A percentile compares a stretch with the other conserved stretches of the same genome.
These are phyloP conservation scores for Drosophila kohkoa DNA, from an alignment of 1,140 invertebrate species.

Conservation along the genomic window DNA sequence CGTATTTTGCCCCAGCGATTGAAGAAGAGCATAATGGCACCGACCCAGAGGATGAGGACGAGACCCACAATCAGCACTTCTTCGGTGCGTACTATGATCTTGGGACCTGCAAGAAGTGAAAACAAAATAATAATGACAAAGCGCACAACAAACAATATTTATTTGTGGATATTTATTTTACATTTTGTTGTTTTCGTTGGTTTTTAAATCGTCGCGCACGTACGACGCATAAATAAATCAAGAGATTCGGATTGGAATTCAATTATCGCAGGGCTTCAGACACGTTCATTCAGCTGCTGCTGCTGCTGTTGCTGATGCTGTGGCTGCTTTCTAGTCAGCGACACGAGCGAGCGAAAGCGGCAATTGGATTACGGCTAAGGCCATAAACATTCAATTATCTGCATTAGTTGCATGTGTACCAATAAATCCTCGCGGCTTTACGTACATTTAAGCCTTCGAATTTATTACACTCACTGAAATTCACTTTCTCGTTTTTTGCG, in stretches of 20 bases:
- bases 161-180: conserved; percentile 4
- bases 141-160: background rate
- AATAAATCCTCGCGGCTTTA: conserved; percentile 10
- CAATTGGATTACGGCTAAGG: conserved; percentile 44
- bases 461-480: background rate
- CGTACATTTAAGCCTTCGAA: too few relatives aligned
- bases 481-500: background rate
- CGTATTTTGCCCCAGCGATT: conserved; percentile 97
- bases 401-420: conserved; percentile 18
- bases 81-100: conserved; percentile 89
- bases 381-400: conserved; percentile 46
- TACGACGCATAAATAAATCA: conserved; percentile 61
- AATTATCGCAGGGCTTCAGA: conserved; percentile 50
- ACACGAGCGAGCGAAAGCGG: background rate
- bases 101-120: conserved; percentile 85
- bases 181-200: background rate
- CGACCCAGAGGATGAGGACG: conserved; percentile 94
- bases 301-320: too few relatives aligned
- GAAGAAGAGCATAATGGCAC: conserved; percentile 94
- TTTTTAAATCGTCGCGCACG: conserved; percentile 34
- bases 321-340: conserved; percentile 8
- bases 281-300: conserved; percentile 13
- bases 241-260: conserved; percentile 55
- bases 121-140: background rate
- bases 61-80: conserved; percentile 94